Conservation (phyloP, 2,888 invertebrate species). For the Hirtodrosophila trivittata region DNA sequence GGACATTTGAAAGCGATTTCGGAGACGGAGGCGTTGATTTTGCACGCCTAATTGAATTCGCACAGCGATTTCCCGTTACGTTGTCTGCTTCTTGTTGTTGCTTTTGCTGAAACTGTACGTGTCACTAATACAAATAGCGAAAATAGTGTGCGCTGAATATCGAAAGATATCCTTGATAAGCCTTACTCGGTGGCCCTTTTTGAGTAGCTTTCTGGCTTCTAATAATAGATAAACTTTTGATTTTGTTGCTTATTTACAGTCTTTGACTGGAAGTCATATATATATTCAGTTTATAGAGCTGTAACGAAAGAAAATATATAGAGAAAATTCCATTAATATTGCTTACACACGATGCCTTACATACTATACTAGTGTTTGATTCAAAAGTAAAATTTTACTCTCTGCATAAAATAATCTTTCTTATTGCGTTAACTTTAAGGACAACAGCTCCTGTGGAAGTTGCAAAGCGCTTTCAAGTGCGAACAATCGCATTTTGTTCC, state of each 20-base stretch:
- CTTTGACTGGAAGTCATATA: conserved; percentile 28
- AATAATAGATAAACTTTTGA: conserved; percentile 33
- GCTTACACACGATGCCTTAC: no score
- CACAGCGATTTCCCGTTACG: conserved; percentile 21
- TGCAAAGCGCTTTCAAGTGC: no score
- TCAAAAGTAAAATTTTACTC: no score
- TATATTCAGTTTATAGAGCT: conserved; percentile 28
- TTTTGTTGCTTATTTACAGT: conserved; percentile 31
- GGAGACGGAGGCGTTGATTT: conserved; percentile 9
- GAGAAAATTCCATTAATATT: no score
- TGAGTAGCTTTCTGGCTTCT: no score
- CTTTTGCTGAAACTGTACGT: conserved; percentile 43
- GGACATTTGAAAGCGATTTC: conserved; percentile 42
- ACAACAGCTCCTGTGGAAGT: no score
- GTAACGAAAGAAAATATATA: conserved; percentile 38
- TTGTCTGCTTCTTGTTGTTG: conserved; percentile 10
- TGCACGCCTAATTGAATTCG: conserved; percentile 57
- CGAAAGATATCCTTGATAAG: background rate
- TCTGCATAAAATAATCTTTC: no score
- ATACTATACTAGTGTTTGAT: no score
- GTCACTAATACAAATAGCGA: conserved; percentile 43
- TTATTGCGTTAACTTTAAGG: no score
- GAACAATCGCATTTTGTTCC: background rate
- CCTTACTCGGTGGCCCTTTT: background rate
- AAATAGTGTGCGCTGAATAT: conserved; percentile 1